Evolutionary conservation across 2,797 vertebrate genomes (phyloP).

Genomic region (Heliangelus exortis): DNA sequence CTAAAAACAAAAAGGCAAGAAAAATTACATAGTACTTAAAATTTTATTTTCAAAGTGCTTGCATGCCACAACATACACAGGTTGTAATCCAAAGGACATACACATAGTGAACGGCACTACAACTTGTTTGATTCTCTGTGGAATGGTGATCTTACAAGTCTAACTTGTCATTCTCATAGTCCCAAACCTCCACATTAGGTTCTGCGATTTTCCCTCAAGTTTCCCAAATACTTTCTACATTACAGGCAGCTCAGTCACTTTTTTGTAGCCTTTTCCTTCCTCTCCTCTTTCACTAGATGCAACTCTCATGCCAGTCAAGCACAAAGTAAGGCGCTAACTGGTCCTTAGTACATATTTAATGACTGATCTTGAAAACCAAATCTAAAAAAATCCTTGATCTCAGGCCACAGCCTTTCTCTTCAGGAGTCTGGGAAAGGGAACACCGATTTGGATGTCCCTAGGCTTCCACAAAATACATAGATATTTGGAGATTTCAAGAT

Average conservation of each 20-base stretch:
- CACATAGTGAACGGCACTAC: background rate
- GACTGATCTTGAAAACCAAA: background rate
- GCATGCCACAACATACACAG: background rate
- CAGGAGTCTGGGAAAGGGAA: background rate
- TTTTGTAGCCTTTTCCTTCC: background rate
- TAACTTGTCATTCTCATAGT: background rate
- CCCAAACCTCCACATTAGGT: background rate
- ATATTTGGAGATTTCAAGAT: background rate
- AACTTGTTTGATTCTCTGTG: background rate
- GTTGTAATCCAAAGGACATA: background rate
- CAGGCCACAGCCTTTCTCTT: background rate
- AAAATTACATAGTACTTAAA: background rate
- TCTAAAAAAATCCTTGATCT: background rate
- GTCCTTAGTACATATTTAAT: fast-evolving
- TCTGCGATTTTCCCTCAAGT: background rate
- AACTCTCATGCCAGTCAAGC: background rate
- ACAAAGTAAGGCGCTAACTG: background rate
- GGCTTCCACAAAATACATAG: background rate
- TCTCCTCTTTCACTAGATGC: background rate
- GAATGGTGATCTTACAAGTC: background rate
- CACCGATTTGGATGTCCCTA: background rate
- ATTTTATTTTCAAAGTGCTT: background rate
- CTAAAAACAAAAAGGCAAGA: background rate
- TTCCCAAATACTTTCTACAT: background rate
- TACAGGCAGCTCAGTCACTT: background rate